Base-by-base conservation (phyloP, 1,140 invertebrate genomes). In the Dendrolimus punctatus region DNA sequence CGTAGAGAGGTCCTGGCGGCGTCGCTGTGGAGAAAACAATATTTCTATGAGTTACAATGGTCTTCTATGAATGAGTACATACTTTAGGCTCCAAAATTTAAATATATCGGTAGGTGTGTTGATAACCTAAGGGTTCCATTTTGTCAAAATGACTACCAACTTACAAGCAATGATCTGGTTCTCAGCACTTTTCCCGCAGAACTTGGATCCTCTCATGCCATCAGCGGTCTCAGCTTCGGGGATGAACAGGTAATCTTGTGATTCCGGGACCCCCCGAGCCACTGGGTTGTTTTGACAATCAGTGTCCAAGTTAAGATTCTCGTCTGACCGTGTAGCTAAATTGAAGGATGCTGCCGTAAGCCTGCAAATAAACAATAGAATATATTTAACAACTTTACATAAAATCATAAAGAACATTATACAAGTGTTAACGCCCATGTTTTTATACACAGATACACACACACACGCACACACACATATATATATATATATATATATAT, bases 231-330 rank as follows among this genome's bases (percentile, higher is more conserved):
- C 67, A 10, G 87, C 85, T 57, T 89, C 82, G 38, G 88, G 87
- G 41, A 90, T 88, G 72, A 87, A 80, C 8, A 89, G 62, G 66
- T 88, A 89, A 64, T 90, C 89, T 51, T 89, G 82, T 0, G 76
- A 82, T 44, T 78, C 68, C 0, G 69, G 10, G 0, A 54, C 40
- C 0, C 83, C 84, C 23, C 71, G 70, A 0, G 75, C 76, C 8
- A 82, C 70, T 0, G 85, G 85, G 58, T 85, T 87, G 37, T 71
- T 58, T 45, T 84, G 76, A 46, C 85, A 88, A 45, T 88, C 84
- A 0, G 76, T 78, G 58, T 88, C 85, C n/a, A 86, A 44, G 57
- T 77, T 74, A 39, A 75, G 48, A 55, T 86, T 88, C 6, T 67
- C 51, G 5, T 74, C 68, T 0, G 54, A 42, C 0, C 72, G 67